These are phyloP conservation scores for Ophion ventricosus DNA, from an alignment of 2,888 invertebrate species.

Conservation along the genomic window DNA sequence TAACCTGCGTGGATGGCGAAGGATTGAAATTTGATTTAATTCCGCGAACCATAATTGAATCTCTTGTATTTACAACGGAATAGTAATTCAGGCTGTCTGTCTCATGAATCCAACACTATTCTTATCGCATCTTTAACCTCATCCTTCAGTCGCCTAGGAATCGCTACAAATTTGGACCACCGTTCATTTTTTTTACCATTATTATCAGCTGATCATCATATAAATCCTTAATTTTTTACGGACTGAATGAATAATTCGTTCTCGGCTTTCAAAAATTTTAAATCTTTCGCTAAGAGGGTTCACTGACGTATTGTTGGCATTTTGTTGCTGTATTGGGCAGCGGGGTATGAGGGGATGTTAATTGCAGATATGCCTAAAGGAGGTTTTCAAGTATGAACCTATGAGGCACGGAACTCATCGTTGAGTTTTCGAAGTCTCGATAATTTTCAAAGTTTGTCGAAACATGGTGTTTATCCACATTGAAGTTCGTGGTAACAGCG, in stretches of 20 bases:
- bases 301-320: too few species aligned
- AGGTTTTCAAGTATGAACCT: neutral
- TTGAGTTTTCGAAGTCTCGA: neutral
- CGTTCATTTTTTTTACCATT: too few species aligned
- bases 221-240: too few species aligned
- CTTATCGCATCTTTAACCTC: neutral
- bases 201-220: too few species aligned
- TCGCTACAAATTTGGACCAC: too few species aligned
- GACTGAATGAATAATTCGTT: too few species aligned
- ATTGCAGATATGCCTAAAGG: neutral
- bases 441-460: conserved; percentile 44
- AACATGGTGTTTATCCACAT: conserved; percentile 45
- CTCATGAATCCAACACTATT: neutral
- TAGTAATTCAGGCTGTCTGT: neutral
- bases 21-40: neutral
- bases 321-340: too few species aligned
- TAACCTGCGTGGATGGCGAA: neutral
- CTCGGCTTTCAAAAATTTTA: too few species aligned
- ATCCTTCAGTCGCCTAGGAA: too few species aligned
- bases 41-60: neutral
- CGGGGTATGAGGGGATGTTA: neutral
- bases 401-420: neutral
- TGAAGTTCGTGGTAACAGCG: conserved; percentile 47
- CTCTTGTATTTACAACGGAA: neutral
- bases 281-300: too few species aligned